Conservation (phyloP, 1,140 invertebrate species). For the Bemisia tabaci region DNA sequence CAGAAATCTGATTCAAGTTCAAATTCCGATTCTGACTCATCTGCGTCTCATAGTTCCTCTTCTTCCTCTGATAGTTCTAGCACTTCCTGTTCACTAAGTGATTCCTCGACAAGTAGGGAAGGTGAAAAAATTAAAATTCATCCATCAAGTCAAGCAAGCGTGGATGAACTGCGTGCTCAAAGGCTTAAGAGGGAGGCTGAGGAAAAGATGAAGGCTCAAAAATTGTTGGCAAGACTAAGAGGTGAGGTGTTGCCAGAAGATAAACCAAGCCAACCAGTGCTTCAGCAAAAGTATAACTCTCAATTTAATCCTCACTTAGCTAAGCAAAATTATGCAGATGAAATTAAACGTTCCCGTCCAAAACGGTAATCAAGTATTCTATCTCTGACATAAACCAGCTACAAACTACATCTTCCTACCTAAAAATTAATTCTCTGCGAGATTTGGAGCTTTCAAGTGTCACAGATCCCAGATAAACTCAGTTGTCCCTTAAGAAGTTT, state of each 20-base stretch:
- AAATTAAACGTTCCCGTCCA: background rate
- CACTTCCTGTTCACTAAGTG: background rate
- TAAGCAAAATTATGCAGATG: slow-evolving; percentile 48
- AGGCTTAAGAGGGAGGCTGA: slow-evolving; percentile 60
- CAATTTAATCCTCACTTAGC: slow-evolving; percentile 85
- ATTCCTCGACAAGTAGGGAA: background rate
- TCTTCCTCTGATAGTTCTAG: too few species aligned
- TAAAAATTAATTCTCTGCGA: too few species aligned
- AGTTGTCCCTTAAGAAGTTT: too few species aligned
- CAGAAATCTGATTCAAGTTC: slow-evolving; percentile 8
- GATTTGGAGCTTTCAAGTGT: too few species aligned
- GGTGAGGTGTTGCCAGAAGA: slow-evolving; percentile 31
- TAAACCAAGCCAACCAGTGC: slow-evolving; percentile 25
- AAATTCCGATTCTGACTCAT: background rate
- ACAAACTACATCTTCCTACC: too few species aligned
- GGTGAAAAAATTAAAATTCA: background rate
- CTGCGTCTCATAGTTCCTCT: too few species aligned
- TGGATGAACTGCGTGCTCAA: slow-evolving; percentile 63
- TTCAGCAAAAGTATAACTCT: slow-evolving; percentile 72
- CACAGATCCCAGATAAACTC: too few species aligned
- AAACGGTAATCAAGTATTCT: too few species aligned
- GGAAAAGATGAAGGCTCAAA: slow-evolving; percentile 56
- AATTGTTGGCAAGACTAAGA: slow-evolving; percentile 48
- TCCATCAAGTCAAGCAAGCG: slow-evolving; percentile 24
- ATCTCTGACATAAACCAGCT: too few species aligned